A percentile compares a stretch with the other conserved stretches of the same genome.
Conservation (phyloP, 2,888 invertebrate genomes). For the Cylloceria caligata region DNA sequence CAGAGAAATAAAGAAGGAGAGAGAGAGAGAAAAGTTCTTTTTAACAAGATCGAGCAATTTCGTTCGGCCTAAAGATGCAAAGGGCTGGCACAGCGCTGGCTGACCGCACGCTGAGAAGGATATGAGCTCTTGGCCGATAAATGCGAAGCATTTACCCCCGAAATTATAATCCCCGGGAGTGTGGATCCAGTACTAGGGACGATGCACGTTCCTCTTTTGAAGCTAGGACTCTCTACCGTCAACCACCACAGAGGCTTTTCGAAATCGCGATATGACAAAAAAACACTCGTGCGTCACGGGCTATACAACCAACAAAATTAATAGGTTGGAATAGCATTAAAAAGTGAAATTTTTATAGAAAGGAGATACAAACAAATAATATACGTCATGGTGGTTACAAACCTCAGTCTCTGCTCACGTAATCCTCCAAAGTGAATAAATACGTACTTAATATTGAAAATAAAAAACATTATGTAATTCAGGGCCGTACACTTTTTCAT, state of each 20-base stretch:
- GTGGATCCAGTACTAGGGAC: conserved; percentile 44
- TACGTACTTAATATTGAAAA: conserved; percentile 20
- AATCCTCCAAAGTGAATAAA: conserved; percentile 12
- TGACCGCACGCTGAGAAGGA: conserved; percentile 69
- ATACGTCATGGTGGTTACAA: not conserved
- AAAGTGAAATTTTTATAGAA: conserved; percentile 18
- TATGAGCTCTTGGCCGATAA: conserved; percentile 65
- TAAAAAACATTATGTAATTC: conserved; percentile 8
- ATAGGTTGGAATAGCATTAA: conserved; percentile 53
- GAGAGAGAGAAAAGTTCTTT: not conserved
- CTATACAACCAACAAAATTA: conserved; percentile 41
- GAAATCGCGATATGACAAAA: conserved; percentile 58
- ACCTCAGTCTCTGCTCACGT: not conserved
- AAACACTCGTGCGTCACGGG: conserved; percentile 33
- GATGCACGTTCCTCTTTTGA: conserved; percentile 55
- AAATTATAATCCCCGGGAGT: conserved; percentile 67
- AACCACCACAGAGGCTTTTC: conserved; percentile 34
- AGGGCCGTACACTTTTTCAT: not conserved
- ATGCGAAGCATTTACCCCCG: conserved; percentile 54
- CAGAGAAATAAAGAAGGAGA: no score
- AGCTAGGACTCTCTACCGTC: conserved; percentile 24
- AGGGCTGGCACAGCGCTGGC: not conserved
- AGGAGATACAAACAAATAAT: conserved; percentile 27
- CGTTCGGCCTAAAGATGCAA: conserved; percentile 33
- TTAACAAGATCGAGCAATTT: conserved; percentile 6